These are phyloP conservation scores for Eugnorisma glareosa DNA, from an alignment of 2,888 invertebrate species.

Conservation along the genomic window DNA sequence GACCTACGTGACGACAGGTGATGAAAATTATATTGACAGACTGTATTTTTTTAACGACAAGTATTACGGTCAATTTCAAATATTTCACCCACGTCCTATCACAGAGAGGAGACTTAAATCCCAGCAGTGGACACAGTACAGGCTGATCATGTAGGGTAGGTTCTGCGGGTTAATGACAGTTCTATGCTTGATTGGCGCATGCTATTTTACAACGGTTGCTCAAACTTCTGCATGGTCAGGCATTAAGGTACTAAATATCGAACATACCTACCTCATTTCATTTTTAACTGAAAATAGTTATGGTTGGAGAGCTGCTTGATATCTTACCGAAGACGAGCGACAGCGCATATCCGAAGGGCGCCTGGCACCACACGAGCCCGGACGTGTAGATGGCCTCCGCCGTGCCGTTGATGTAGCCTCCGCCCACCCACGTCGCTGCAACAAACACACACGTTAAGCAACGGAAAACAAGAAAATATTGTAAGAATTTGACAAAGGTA, in stretches of 20 bases:
- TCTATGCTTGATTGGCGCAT: too few species aligned
- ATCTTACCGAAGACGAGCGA: constrained; percentile 96
- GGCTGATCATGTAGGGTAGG: not conserved
- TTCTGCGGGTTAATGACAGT: too few species aligned
- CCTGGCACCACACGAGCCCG: constrained; percentile 99
- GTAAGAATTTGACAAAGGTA: not conserved
- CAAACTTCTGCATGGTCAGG: not conserved
- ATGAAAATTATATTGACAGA: not conserved
- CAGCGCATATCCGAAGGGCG: constrained; percentile 99
- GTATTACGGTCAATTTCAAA: not conserved
- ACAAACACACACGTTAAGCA: constrained; percentile 57
- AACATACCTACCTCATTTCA: not conserved
- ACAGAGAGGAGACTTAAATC: not conserved
- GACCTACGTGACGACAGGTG: too few species aligned
- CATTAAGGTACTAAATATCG: not conserved
- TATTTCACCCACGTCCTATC: not conserved
- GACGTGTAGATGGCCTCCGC: constrained; percentile 98
- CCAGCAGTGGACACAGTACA: not conserved
- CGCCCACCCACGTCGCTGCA: constrained; percentile 99
- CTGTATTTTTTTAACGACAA: not conserved
- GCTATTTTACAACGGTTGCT: not conserved
- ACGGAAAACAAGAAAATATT: not conserved
- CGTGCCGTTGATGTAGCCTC: constrained; percentile 99
- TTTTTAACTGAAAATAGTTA: not conserved
- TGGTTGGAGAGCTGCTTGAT: not conserved